phyloP scores from a whole-genome alignment of 2,888 invertebrate species.

The Trichogramma dendrolimi region DNA sequence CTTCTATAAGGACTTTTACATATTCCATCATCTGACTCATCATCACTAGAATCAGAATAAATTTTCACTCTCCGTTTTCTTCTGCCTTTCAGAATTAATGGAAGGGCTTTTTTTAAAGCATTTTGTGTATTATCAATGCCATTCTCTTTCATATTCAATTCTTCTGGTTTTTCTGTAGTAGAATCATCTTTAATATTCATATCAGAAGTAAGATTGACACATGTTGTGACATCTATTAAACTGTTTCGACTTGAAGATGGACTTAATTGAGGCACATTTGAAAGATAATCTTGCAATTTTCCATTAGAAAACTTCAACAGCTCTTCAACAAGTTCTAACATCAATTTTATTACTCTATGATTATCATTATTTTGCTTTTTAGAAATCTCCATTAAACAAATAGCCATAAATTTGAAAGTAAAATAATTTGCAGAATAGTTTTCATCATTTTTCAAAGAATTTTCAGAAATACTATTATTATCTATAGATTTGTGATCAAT shows the following conservation, averaged over 20 bases:
- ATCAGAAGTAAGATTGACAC: too few relatives aligned
- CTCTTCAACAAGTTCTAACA: conserved; percentile 76
- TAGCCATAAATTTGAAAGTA: conserved; percentile 77
- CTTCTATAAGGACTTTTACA: too few relatives aligned
- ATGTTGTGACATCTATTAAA: too few relatives aligned
- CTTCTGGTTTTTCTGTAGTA: conserved; percentile 6
- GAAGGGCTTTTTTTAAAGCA: too few relatives aligned
- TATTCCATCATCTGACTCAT: too few relatives aligned
- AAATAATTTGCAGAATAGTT: conserved; percentile 54
- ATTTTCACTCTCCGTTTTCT: conserved; percentile 9
- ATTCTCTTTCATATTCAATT: conserved; percentile 28
- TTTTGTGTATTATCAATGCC: conserved; percentile 8
- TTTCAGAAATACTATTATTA: conserved; percentile 39
- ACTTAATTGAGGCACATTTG: conserved; percentile 42
- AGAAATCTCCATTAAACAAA: conserved; percentile 75
- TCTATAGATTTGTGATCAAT: conserved; percentile 30
- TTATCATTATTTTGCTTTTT: conserved; percentile 74
- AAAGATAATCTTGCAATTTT: conserved; percentile 43
- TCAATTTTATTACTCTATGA: conserved; percentile 79
- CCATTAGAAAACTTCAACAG: conserved; percentile 55
- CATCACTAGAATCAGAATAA: too few relatives aligned
- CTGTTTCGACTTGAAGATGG: too few relatives aligned
- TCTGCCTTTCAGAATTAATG: conserved; percentile 16
- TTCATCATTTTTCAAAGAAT: conserved; percentile 40
- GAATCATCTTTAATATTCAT: neutral